phyloP scores from a whole-genome alignment of 2,888 invertebrate species.

The Punctoribates punctum region DNA sequence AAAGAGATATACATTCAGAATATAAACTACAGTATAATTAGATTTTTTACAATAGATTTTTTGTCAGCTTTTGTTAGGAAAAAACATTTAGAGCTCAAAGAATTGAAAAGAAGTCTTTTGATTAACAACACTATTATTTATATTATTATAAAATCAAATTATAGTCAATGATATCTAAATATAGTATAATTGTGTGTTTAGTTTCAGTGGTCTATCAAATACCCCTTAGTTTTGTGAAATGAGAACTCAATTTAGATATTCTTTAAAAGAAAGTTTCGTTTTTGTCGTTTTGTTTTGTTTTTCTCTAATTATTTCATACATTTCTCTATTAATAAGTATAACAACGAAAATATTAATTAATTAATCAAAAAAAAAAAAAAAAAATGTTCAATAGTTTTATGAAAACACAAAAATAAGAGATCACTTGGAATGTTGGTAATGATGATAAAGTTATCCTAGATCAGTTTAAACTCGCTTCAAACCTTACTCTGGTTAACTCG shows the following conservation, averaged over 20 bases:
- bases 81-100: neutral
- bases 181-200: neutral
- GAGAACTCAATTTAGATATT: neutral
- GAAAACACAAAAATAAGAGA: slow-evolving; percentile 1
- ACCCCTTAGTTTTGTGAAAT: neutral
- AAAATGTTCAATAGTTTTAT: neutral
- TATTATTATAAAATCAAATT: neutral
- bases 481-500: neutral
- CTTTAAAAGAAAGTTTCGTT: neutral
- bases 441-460: neutral
- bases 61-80: neutral
- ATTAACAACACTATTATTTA: slow-evolving; percentile 6
- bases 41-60: neutral
- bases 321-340: neutral
- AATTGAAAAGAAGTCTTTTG: neutral
- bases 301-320: too few species aligned
- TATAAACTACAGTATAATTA: too few species aligned
- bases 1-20: neutral
- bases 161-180: neutral
- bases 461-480: neutral
- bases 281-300: too few species aligned
- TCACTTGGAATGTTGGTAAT: slow-evolving; percentile 29
- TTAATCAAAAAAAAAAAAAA: neutral
- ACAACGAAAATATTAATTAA: neutral
- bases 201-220: slow-evolving; percentile 1